Evolutionary conservation across 1,140 invertebrate species (phyloP), one percentile per base, ranked within the genome.

Genomic region (Bombus sibiricus): DNA sequence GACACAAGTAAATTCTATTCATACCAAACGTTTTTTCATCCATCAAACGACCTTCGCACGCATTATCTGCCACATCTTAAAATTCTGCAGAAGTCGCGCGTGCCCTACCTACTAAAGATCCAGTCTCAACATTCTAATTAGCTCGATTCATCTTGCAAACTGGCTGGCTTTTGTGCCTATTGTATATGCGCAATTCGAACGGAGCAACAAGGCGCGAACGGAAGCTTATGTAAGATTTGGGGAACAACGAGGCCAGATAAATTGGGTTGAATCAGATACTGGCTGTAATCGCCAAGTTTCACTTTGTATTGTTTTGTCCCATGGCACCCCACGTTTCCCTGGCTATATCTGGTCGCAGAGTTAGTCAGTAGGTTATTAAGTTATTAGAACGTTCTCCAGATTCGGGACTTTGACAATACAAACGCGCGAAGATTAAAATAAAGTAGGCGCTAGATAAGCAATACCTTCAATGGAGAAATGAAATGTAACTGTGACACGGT

Each of bases 191-290:
- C 15, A 41, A 69, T 83, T 69, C 81, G 34, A 68, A 22, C n/a
- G 28, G 43, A 57, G 47, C 37, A 77, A 75, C 81, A 75, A 83
- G 80, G 59, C 62, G 72, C 32, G 72, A 77, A 83, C 47, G 34
- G 73, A 53, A 47, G 59, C 72, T 59, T 66, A 47, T 32, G 73
- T 66, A 83, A 83, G 73, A 77, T 77, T 77, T 34, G 25, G 62
- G 34, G 32, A 68, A 57, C 74, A 76, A 68, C 72, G 43, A n/a
- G 37, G 32, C 39, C 74, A 57, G 73, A 77, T 83, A 68, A 76
- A 83, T 47, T 77, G 59, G 47, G 72, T 59, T 66, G 62, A 83
- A 83, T 83, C 62, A 69, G 73, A 83, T 77, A 83, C 68, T 69
- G 34, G 15, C 68, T 68, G 47, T 83, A 75, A 83, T 83, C 81